Evolutionary conservation across 2,113 vertebrate genomes (phyloP).

Genomic region (Gadus chalcogrammus): DNA sequence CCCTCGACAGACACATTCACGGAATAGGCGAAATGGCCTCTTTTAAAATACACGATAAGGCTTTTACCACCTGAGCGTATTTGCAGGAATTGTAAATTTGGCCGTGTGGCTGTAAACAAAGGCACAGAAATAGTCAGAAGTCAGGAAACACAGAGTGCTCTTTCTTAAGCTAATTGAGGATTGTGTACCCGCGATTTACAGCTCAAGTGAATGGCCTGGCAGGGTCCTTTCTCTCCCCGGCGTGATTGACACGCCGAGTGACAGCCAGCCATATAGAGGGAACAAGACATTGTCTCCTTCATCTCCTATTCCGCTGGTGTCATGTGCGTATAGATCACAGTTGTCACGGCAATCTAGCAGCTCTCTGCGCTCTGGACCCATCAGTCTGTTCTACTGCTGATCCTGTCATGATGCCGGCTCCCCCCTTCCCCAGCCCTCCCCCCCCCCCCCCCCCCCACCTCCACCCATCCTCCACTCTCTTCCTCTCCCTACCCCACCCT

Average conservation of each 20-base stretch:
- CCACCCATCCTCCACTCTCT: slow-evolving; percentile 40
- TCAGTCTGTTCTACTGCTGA: slow-evolving; percentile 71
- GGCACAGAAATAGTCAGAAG: not conserved
- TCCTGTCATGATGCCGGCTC: slow-evolving; percentile 64
- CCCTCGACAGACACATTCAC: too few relatives aligned
- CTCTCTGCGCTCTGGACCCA: slow-evolving; percentile 62
- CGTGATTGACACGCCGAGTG: slow-evolving; percentile 59
- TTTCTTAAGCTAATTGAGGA: slow-evolving; percentile 6
- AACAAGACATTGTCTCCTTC: slow-evolving; percentile 54
- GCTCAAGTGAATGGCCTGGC: slow-evolving; percentile 19
- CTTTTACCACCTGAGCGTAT: too few relatives aligned
- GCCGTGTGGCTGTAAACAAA: slow-evolving; percentile 1
- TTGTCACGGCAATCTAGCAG: slow-evolving; percentile 69
- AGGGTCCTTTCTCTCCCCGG: slow-evolving; percentile 33
- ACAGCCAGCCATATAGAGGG: slow-evolving; percentile 54
- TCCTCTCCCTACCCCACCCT: slow-evolving; percentile 20
- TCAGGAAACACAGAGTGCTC: slow-evolving; percentile 16
- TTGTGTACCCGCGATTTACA: slow-evolving; percentile 6
- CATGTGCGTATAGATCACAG: slow-evolving; percentile 60
- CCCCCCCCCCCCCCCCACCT: too few relatives aligned
- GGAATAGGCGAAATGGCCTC: too few relatives aligned
- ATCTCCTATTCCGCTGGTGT: slow-evolving; percentile 60
- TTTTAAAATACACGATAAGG: too few relatives aligned
- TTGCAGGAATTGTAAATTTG: not conserved
- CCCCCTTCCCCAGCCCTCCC: slow-evolving; percentile 12